These are phyloP conservation scores for Gnathonemus echidnorhynchus DNA, from an alignment of 2,113 vertebrate genomes.

Conservation along the genomic window DNA sequence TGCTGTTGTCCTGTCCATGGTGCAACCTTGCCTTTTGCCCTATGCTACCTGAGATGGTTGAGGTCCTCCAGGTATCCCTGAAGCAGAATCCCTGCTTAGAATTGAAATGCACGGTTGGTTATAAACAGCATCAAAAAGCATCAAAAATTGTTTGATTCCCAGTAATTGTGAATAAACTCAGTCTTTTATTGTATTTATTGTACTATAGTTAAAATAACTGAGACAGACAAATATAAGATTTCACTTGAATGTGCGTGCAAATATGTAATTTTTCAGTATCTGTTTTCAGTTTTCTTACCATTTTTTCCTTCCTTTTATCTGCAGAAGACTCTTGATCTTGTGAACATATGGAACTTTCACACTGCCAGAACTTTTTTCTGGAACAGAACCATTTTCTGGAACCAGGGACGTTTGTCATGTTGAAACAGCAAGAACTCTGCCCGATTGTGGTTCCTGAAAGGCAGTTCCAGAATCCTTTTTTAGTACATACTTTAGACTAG, in stretches of 20 bases:
- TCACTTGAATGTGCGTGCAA: not conserved
- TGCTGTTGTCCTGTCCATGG: not conserved
- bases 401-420: too few relatives aligned
- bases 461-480: too few relatives aligned
- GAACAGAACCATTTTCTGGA: too few relatives aligned
- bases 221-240: not conserved
- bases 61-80: not conserved
- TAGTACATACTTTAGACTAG: too few relatives aligned
- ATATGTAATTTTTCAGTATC: not conserved
- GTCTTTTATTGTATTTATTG: not conserved
- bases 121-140: not conserved
- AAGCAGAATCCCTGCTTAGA: not conserved
- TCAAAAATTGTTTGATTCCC: not conserved
- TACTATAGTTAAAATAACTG: not conserved
- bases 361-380: not conserved
- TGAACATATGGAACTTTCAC: not conserved
- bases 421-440: too few relatives aligned
- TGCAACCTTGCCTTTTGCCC: not conserved
- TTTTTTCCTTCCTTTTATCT: not conserved
- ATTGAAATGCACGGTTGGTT: not conserved
- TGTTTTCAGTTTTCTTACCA: not conserved
- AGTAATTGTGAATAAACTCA: not conserved
- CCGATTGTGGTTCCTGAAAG: too few relatives aligned
- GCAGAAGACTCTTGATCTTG: not conserved
- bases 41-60: not conserved